Conservation (phyloP, 2,888 invertebrate species). For the Euzophera pinguis region DNA sequence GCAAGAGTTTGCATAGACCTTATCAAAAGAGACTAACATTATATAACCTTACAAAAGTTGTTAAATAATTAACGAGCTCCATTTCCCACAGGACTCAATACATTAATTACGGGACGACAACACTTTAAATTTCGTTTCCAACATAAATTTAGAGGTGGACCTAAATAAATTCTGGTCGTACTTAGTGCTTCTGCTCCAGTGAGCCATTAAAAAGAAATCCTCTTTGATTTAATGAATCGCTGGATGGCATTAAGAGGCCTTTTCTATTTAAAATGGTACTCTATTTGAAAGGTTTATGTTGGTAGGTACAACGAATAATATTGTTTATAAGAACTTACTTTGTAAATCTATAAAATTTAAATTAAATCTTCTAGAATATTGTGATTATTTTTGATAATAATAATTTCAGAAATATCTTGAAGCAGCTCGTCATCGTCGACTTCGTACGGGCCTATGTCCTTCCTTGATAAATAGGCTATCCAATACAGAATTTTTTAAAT, state of each 20-base stretch:
- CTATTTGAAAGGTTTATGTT: not conserved
- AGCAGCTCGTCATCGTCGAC: too few species aligned
- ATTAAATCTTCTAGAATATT: not conserved
- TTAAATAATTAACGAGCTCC: not conserved
- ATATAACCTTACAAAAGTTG: too few species aligned
- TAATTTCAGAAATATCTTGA: too few species aligned
- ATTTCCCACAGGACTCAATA: conserved; percentile 10
- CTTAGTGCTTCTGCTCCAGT: conserved; percentile 7
- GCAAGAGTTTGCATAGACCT: too few species aligned
- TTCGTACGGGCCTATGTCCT: too few species aligned
- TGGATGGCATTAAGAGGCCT: conserved; percentile 10
- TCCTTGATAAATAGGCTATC: too few species aligned
- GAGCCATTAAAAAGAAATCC: conserved; percentile 16
- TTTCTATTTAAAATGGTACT: conserved; percentile 12
- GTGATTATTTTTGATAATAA: too few species aligned
- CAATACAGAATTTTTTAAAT: too few species aligned
- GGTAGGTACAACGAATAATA: conserved; percentile 4
- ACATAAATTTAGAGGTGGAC: conserved; percentile 1
- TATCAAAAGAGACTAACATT: too few species aligned
- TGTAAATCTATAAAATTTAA: too few species aligned
- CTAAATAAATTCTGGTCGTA: conserved; percentile 12
- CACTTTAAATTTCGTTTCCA: conserved; percentile 1
- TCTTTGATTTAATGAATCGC: conserved; percentile 15
- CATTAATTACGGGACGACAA: conserved; percentile 14
- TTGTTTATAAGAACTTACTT: not conserved